Evolutionary conservation across 2,888 invertebrate genomes (phyloP), one percentile per base, ranked within the genome.

Genomic region (Phytoseiulus persimilis): DNA sequence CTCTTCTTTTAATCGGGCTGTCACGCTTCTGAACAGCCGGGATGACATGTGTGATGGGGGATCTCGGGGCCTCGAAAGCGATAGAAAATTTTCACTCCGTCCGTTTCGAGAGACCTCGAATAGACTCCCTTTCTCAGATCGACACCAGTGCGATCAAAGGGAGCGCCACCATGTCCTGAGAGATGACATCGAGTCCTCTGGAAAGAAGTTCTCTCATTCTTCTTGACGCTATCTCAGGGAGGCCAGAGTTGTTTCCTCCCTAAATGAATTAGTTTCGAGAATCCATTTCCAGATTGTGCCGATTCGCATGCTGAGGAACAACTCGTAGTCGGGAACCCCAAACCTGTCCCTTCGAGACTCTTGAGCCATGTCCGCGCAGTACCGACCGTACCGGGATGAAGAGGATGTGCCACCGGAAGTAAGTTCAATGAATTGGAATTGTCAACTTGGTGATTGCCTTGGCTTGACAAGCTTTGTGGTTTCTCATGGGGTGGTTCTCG

Each of bases 371-470:
- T 90, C 91, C 83, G 91, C 91, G 83, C 91, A 91, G 87, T 91
- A 91, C 83, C 89, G 90, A 65, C 91, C 91, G 32, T 91, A 91
- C 90, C 91, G 91, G 84, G 91, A 91, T 90, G 91, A 91, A 90
- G 91, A 91, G 89, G 91, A 90, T 89, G 90, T 91, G 39, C 87
- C 87, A n/a, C 87, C 87, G n/a, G 87, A 87, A 31, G 87, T 87
- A n/a, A n/a, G 87, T 87, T 6, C 18, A 23, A 31, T 65, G 23
- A 11, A 23, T 65, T 28, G 14, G 65, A 23, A 65, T 23, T 14
- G 9, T 11, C 6, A 14, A 46, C 46, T 46, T 46, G 46, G 46
- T 6, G 6, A 6, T 46, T 14, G 46, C 46, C 9, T 46, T 46
- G 46, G 14, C 6, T 46, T 46, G 46, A 14, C 6, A 46, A 6